phyloP scores from a whole-genome alignment of 2,888 invertebrate genomes.

The Platypus cylindrus region DNA sequence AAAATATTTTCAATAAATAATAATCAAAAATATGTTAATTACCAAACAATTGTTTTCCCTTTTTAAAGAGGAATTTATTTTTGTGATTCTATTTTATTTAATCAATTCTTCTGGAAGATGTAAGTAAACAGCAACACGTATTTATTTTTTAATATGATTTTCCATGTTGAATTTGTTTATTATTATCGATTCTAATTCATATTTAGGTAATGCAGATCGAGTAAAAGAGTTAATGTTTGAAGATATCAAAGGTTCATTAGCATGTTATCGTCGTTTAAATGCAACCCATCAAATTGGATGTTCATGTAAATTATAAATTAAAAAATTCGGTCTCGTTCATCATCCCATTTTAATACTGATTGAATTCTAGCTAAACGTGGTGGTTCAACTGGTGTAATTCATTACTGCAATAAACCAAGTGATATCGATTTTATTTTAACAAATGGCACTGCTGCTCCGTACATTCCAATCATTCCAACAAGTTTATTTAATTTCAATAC shows the following conservation, averaged over 20 bases:
- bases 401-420: constrained; percentile 48
- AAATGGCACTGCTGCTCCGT: constrained; percentile 65
- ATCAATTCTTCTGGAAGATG: no score
- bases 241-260: constrained; percentile 53
- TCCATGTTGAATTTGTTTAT: no score
- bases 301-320: constrained; percentile 55
- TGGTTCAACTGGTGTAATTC: constrained; percentile 78
- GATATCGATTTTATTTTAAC: constrained; percentile 63
- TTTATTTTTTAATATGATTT: no score
- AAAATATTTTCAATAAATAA: no score
- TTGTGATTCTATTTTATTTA: no score
- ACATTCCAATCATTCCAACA: constrained; percentile 60
- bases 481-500: constrained; percentile 44
- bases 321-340: background rate
- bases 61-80: no score
- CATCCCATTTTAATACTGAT: constrained; percentile 3
- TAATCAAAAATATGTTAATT: no score
- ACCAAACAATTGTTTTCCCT: no score
- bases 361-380: constrained; percentile 53
- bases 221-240: constrained; percentile 74
- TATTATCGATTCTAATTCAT: constrained; percentile 7
- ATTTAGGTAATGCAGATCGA: constrained; percentile 43
- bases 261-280: constrained; percentile 84
- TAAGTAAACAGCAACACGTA: no score
- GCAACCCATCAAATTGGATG: constrained; percentile 94